Evolutionary conservation across 2,113 vertebrate species (phyloP).

Genomic region (Salvator merianae): DNA sequence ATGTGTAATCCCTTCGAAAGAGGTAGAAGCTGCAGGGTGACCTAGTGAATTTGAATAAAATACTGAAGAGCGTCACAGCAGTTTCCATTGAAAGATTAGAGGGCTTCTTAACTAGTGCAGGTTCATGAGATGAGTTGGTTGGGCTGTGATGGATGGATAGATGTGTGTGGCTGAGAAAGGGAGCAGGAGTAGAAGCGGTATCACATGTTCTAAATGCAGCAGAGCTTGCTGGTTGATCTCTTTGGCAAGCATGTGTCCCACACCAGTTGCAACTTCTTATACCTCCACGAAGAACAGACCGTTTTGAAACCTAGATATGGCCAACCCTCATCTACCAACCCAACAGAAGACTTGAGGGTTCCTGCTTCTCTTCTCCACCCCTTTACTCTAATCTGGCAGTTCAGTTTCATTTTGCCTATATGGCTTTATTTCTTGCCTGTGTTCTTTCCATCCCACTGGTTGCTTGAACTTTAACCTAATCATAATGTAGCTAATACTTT

Average conservation of each 20-base stretch:
- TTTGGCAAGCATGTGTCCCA: background rate
- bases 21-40: too few species aligned
- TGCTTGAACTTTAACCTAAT: slow-evolving; percentile 22
- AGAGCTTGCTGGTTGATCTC: background rate
- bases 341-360: background rate
- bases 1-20: background rate
- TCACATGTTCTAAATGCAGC: background rate
- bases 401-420: background rate
- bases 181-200: too few species aligned
- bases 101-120: background rate
- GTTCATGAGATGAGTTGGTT: background rate
- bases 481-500: slow-evolving; percentile 40
- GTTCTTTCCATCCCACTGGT: slow-evolving; percentile 12
- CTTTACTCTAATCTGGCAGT: background rate
- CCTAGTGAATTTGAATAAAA: background rate
- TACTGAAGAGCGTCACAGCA: background rate
- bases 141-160: background rate
- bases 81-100: background rate
- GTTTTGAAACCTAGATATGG: background rate
- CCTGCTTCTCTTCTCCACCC: background rate
- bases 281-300: background rate
- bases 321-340: too few species aligned
- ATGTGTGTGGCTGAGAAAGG: background rate
- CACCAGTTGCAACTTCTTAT: background rate
- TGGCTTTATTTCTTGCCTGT: background rate